Evolutionary conservation across 2,797 vertebrate species (phyloP), one percentile per base, ranked within the genome.

Genomic region (Fistularia tabacaria): DNA sequence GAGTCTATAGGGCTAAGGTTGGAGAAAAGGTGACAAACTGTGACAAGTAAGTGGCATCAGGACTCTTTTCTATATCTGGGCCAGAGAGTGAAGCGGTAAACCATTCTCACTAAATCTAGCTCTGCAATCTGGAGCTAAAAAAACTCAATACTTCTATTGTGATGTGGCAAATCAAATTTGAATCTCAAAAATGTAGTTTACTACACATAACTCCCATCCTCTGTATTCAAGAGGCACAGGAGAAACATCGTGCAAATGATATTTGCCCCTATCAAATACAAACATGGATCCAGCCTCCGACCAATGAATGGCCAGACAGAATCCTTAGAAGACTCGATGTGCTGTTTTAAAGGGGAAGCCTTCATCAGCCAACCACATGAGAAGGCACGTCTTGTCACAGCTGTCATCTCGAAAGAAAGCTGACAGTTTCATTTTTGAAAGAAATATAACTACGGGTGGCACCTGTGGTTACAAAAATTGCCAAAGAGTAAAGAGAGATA

Each of bases 281-380:
- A 10, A 42, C 41, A 6, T 9, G 6, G 10, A 1, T 11, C 9
- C 9, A 10, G 6, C 49, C 51, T 67, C 38, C 13, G 51, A 58
- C 43, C 57, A 40, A 41, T 82, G 67, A 74, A 64, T 79, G 69
- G 69, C 38, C 51, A 37, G 7, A 63, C 37, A 1, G 8, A 15
- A 75, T 57, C 53, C 69, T 60, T 50, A 51, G 52, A 41, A 46
- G 73, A 82, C 78, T 59, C 66, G 65, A 61, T 70, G 69, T 77
- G 36, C 60, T 49, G 54, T 76, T 69, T 69, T 54, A 66, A 50
- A 70, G 52, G 69, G 60, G 61, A 67, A 43, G 44, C 54, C 60
- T 54, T 58, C 45, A 54, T 64, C 64, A 46, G 41, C 49, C 50
- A 50, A 53, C 42, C 14, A 56, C 61, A 76, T 59, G 64, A 67